phyloP scores from a whole-genome alignment of 2,113 vertebrate species.

The Colinus virginianus region DNA sequence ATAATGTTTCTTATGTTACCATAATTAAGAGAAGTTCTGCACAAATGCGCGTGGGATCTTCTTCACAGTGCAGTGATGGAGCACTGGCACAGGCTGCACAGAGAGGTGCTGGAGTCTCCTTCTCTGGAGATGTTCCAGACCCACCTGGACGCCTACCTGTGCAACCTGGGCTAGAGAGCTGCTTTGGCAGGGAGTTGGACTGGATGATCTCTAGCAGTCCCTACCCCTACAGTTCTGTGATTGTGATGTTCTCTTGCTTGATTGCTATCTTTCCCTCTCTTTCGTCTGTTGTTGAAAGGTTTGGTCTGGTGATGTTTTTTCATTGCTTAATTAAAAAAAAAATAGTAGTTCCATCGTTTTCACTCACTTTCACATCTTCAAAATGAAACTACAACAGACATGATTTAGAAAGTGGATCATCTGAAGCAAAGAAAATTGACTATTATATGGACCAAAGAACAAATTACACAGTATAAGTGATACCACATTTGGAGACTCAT shows the following conservation, averaged over 20 bases:
- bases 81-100: no score
- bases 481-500: not conserved
- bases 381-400: not conserved
- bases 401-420: conserved; percentile 10
- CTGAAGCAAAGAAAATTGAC: conserved; percentile 39
- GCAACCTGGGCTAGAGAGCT: no score
- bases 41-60: no score
- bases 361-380: not conserved
- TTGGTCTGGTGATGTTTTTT: no score
- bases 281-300: not conserved
- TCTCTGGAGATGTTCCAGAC: no score
- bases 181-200: no score
- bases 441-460: not conserved
- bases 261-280: not conserved
- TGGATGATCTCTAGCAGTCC: no score
- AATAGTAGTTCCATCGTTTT: not conserved
- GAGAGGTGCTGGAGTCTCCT: no score
- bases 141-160: no score
- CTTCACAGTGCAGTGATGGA: no score
- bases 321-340: no score
- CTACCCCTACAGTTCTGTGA: no score
- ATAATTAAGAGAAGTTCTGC: not conserved
- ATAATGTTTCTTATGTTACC: not conserved
- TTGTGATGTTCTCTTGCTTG: not conserved
- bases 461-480: not conserved